Evolutionary conservation across 2,797 vertebrate genomes (phyloP), one percentile per base, ranked within the genome.

Genomic region (Tympanoctomys barrerae): DNA sequence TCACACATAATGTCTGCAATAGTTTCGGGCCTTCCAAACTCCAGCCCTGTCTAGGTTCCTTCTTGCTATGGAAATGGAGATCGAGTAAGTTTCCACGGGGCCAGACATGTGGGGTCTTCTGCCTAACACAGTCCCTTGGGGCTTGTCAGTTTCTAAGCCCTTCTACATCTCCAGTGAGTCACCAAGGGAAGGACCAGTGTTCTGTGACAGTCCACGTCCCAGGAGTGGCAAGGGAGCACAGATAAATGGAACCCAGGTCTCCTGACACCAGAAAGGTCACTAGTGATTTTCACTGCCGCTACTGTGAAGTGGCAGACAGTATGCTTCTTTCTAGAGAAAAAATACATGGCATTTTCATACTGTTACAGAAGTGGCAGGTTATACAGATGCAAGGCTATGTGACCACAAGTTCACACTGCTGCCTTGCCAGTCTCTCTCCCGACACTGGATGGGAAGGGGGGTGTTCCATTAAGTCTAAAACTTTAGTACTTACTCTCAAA

Each of bases 121-220:
- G 31, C 21, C 70, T 14, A 62, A 24, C 7, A 33, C 0, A 0
- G 5, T 62, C 54, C 13, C 26, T 5, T 22, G 5, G 21, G 12
- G 61, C 19, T 61, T 36, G 16, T 33, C 16, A 19, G 33, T 39
- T 54, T 78, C 73, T 31, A 33, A 5, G 1, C 31, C 39, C 73
- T 6, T 36, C 18, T 66, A 13, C 7, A 2, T 31, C 61, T 87
- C 68, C 57, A 46, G 52, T 4, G 54, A 88, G 26, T n/a, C 4
- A 0, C 24, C 39, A 62, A 39, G 0, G 2, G 36, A 36, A 86
- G 7, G 21, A 52, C 28, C 61, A 5, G 71, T 54, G 39, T 57
- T 70, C 91, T 59, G 31, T 71, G 36, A 70, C 6, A 19, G 24
- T 52, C 16, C 64, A 49, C 5, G 2, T 26, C 57, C 79, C 54